Evolutionary conservation across 2,113 vertebrate species (phyloP).

Genomic region (Vulpes vulpes): DNA sequence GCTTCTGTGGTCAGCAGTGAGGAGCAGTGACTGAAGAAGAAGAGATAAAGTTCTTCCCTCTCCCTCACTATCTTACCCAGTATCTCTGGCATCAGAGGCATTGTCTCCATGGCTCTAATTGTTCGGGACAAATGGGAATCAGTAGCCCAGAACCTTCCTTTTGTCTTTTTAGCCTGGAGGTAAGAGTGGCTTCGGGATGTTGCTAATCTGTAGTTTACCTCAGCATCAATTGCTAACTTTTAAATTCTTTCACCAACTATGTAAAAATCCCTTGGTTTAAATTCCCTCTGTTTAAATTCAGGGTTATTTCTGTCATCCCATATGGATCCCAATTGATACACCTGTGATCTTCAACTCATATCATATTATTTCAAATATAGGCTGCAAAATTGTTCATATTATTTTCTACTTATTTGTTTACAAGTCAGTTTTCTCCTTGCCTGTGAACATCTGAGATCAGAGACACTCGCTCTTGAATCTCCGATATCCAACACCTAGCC

Average conservation of each 20-base stretch:
- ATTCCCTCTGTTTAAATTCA: not conserved
- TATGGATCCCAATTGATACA: not conserved
- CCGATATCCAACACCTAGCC: not conserved
- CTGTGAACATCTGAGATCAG: not conserved
- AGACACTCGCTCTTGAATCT: not conserved
- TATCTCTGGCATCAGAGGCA: not conserved
- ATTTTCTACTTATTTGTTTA: not conserved
- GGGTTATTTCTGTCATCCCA: not conserved
- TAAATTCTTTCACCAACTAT: not conserved
- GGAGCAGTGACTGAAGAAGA: not conserved
- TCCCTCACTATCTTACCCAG: not conserved
- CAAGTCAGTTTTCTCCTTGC: not conserved
- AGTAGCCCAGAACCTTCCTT: not conserved
- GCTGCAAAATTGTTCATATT: not conserved
- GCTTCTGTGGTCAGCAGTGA: not conserved
- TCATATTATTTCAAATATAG: not conserved
- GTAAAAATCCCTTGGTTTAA: not conserved
- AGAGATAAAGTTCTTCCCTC: not conserved
- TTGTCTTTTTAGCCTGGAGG: not conserved
- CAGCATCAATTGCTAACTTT: not conserved
- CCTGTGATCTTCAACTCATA: not conserved
- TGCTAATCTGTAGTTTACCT: not conserved
- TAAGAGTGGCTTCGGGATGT: accelerated
- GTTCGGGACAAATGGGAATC: not conserved
- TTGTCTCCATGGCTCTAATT: not conserved